Evolutionary conservation across 2,797 vertebrate genomes (phyloP), one percentile per base, ranked within the genome.

Genomic region (Danio tinwini): DNA sequence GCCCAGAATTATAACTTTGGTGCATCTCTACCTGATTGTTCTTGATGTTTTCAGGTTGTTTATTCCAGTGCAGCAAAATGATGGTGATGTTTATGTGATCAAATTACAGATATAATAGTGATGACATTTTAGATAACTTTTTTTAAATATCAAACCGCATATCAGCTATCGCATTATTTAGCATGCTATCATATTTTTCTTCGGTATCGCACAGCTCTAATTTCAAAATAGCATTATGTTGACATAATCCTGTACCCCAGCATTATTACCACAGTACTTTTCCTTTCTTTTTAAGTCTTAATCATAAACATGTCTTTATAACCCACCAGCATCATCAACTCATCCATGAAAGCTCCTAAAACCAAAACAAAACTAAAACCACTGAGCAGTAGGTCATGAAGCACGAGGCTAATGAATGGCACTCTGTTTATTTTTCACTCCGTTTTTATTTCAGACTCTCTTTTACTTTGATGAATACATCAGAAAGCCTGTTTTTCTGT

Each of bases 401-500:
- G 44, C 59, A 63, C 5, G 0, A 21, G 21, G 16, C 16, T 40
- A 16, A 19, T 62, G 21, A 63, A 62, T n/a, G 16, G 49, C 59
- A 53, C 17, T 16, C 3, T 8, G 21, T 65, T 67, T 76, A 50
- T 55, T 67, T 76, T 76, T 64, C 17, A 44, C 19, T 19, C 50
- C 6, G 14, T 14, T 29, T 56, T 63, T 64, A 39, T 75, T 63
- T 62, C 11, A 63, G 72, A 17, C 58, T 61, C 7, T n/a, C 45
- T 73, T 62, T 50, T 58, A 62, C 16, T 50, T 39, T 74, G 14
- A 49, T 63, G 12, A 1, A 45, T 40, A 21, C 17, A 49, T 71
- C 58, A 53, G 39, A 75, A 73, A 62, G 63, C 40, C 61, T 58
- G 77, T 83, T 83, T 64, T 82, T 77, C 84, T 70, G 86, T 74